Percentiles rank a stretch among this genome's conserved stretches.
phyloP scores from a whole-genome alignment of 1,140 invertebrate genomes.

The Drosophila busckii region DNA sequence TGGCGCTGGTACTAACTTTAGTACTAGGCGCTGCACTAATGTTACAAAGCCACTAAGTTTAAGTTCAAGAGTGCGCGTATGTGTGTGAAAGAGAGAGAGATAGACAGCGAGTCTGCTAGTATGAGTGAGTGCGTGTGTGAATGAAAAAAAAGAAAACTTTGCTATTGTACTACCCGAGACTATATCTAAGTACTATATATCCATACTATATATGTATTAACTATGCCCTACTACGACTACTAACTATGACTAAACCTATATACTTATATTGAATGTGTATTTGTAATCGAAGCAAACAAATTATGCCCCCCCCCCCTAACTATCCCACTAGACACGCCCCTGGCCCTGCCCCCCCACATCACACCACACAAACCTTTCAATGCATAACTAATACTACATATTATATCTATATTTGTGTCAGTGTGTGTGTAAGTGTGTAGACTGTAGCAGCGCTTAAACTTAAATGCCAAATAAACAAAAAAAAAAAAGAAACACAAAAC shows the following conservation, averaged over 20 bases:
- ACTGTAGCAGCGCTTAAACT: constrained; percentile 38
- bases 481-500: constrained; percentile 5
- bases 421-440: constrained; percentile 57
- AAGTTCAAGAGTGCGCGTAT: too few relatives aligned
- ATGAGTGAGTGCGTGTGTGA: constrained; percentile 1
- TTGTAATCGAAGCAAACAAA: too few relatives aligned
- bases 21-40: constrained; percentile 19
- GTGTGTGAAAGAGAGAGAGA: not conserved
- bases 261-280: constrained; percentile 11
- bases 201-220: constrained; percentile 44
- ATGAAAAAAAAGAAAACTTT: constrained; percentile 12
- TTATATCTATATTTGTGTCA: constrained; percentile 44
- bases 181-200: constrained; percentile 42
- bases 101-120: not conserved
- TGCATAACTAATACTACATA: constrained; percentile 19
- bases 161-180: constrained; percentile 39
- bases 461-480: constrained; percentile 44
- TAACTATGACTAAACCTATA: not conserved
- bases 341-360: too few relatives aligned
- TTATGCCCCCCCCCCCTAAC: too few relatives aligned
- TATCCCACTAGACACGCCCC: too few relatives aligned
- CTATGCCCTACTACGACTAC: not conserved
- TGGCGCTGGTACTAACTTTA: constrained; percentile 20
- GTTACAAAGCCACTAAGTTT: constrained; percentile 37
- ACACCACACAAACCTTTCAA: constrained; percentile 13